Evolutionary conservation across 2,888 invertebrate genomes (phyloP), one percentile per base, ranked within the genome.

Genomic region (Drosophila basisetae): DNA sequence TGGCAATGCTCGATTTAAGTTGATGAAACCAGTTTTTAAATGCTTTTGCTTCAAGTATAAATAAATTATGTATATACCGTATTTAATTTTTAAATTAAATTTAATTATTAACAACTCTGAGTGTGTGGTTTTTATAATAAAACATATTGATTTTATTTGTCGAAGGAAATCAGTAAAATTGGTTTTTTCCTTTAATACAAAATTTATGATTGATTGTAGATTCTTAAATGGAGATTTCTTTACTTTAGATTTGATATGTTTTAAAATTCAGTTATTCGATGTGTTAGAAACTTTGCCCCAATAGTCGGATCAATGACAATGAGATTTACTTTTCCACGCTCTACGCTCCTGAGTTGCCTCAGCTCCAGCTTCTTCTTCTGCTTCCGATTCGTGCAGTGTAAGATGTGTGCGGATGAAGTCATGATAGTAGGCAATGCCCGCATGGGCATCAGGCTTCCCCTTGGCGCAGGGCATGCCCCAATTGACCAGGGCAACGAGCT

Each of bases 391-490:
- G 6, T 72, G n/a, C 4, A 82, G 55, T 9, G 73, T 81, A 5
- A 92, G 59, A 13, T 89, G 86, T 4, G 87, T 89, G 11, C 92
- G 91, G 49, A 93, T 92, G 66, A 92, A 93, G 67, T 93, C 93
- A 31, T 91, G 90, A 69, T 92, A 93, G 70, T 92, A 93, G 2
- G 91, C 86, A 18, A 93, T 83, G 67, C 90, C 87, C 4, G 93
- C 93, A 72, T 91, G 92, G 53, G 92, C 93, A 84, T 93, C 93
- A 0, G 93, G 93, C 62, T 80, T 91, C 9, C 93, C 93, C 3
- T 72, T 75, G 25, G 92, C 93, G 69, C 93, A 93, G 4, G 93
- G 93, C 56, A 90, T 71, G 5, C 93, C 93, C 93, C 93, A 93
- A 55, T 93, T 93, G 7, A 93, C 92, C 28, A 93, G 60, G 0